Evolutionary conservation across 2,797 vertebrate genomes (phyloP).

Genomic region (Sternotherus odoratus): DNA sequence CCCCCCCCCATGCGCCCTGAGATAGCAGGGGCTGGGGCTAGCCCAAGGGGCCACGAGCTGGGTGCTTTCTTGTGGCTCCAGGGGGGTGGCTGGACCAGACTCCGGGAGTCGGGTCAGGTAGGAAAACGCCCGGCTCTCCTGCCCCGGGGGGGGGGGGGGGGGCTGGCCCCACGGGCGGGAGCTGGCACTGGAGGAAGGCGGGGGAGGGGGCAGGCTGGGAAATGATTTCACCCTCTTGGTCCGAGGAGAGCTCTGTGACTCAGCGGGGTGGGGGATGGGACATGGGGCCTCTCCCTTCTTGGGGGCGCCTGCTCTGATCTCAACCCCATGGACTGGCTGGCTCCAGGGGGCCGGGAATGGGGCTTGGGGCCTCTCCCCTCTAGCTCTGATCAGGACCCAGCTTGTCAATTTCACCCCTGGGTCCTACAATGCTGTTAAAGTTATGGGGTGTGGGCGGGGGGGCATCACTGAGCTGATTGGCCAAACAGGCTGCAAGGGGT

Average conservation of each 20-base stretch:
- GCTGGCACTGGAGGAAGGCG: neutral
- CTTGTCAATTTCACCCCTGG: neutral
- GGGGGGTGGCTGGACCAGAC: neutral
- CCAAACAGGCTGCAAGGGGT: neutral
- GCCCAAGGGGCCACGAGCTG: neutral
- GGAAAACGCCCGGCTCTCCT: neutral
- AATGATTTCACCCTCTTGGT: neutral
- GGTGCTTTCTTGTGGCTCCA: neutral
- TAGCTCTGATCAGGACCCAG: neutral
- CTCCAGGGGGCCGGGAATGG: too few species aligned
- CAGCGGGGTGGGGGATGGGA: neutral
- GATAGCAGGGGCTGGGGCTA: neutral
- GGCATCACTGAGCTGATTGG: neutral
- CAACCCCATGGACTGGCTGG: too few species aligned
- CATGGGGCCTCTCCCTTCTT: neutral
- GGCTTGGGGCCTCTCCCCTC: neutral
- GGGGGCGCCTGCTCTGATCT: too few species aligned
- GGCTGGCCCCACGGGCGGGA: too few species aligned
- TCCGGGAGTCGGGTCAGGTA: neutral
- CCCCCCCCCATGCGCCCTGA: too few species aligned
- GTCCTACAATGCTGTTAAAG: neutral
- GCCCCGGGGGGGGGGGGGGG: too few species aligned
- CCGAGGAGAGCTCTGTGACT: neutral
- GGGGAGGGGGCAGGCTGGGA: neutral
- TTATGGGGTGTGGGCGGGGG: neutral